These are phyloP conservation scores for Tragelaphus strepsiceros DNA, from an alignment of 2,113 vertebrate species.

Conservation along the genomic window DNA sequence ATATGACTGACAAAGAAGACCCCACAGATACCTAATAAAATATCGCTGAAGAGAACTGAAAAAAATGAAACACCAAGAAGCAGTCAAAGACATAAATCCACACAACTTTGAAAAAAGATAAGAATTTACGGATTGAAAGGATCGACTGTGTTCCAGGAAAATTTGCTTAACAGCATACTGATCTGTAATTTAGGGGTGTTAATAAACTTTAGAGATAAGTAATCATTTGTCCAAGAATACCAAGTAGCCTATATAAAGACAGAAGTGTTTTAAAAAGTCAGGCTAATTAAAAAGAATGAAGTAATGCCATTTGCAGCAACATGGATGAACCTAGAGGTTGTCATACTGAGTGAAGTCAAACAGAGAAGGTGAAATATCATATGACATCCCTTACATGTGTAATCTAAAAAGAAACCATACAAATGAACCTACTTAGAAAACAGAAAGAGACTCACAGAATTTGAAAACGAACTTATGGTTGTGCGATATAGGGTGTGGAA, in stretches of 20 bases:
- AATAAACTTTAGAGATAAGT: not conserved
- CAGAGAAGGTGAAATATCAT: not conserved
- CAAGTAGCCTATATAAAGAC: not conserved
- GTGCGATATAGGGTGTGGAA: fast-evolving
- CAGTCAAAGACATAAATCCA: not conserved
- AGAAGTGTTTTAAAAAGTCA: not conserved
- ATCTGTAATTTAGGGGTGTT: not conserved
- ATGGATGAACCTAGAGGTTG: not conserved
- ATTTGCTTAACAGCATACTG: not conserved
- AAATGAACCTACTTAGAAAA: not conserved
- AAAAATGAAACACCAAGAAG: not conserved
- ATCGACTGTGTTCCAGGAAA: not conserved
- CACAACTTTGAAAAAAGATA: not conserved
- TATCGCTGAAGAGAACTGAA: not conserved
- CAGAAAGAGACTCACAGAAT: not conserved
- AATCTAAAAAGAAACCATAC: not conserved
- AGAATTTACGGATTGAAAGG: not conserved
- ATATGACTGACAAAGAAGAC: not conserved
- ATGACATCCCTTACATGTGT: not conserved
- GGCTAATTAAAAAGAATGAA: not conserved
- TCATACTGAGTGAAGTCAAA: not conserved
- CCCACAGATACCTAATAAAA: not conserved
- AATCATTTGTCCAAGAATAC: not conserved
- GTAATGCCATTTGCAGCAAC: not conserved
- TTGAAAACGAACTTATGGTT: not conserved